Evolutionary conservation across 1,140 invertebrate species (phyloP), one percentile per base, ranked within the genome.

Genomic region (Apis cerana): DNA sequence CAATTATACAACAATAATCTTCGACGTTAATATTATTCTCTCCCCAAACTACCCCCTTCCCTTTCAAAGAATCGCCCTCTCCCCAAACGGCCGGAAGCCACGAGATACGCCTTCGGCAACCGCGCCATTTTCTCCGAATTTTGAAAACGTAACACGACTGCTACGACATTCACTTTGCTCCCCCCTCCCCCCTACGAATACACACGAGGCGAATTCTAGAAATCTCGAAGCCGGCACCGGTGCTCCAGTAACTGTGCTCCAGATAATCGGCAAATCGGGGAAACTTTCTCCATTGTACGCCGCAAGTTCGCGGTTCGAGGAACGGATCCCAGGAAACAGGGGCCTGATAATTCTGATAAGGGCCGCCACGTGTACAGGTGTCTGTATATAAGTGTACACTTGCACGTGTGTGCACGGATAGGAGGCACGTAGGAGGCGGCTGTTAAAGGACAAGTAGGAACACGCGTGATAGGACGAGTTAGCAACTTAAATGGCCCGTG

Each of bases 401-500:
- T 52, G 54, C 15, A 56, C 7, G 17, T 56, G 54, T 67, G 72
- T 74, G 69, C 85, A 87, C 80, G 58, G 33, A 52, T 78, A 74
- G 59, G 80, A 58, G 59, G 69, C 67, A 77, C 33, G 33, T 43
- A 43, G 33, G 50, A 50, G 84, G 70, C 75, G 64, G 80, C 79
- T 67, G 83, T 69, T 89, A 90, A 91, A 86, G 88, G 89, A 93
- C 91, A 91, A 92, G 92, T 91, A 89, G 88, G 85, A 91, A 90
- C 86, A 90, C 87, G 90, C 86, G 89, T 90, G 92, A 93, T 92
- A 92, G 91, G 88, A 91, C 88, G 89, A 94, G 91, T 93, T 93
- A 82, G 75, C 85, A 92, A 93, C 93, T 93, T 93, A 92, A 93
- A 94, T 94, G 92, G 92, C 78, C 88, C 91, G 89, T 93, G 90